Conservation (phyloP, 2,113 vertebrate species). For the Fulica atra region DNA sequence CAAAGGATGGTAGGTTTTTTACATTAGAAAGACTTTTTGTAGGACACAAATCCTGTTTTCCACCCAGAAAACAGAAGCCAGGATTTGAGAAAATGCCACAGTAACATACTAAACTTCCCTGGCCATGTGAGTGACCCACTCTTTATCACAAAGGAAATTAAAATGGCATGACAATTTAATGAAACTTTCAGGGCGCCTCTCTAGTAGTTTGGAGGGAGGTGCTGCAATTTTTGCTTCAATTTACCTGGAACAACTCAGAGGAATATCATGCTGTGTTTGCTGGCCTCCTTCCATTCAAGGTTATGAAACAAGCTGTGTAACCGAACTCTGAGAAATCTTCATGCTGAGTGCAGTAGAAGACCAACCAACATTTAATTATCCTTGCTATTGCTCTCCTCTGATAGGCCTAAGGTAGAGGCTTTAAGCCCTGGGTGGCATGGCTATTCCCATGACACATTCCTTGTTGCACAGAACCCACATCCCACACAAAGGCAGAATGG, state of each 20-base stretch:
- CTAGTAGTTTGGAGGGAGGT: neutral
- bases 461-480: neutral
- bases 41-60: neutral
- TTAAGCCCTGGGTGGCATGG: neutral
- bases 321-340: neutral
- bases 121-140: neutral
- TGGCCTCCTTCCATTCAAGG: slow-evolving; percentile 28
- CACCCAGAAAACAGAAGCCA: neutral
- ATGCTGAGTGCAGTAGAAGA: neutral
- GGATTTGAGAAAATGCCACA: neutral
- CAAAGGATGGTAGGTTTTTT: neutral
- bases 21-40: neutral
- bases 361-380: slow-evolving; percentile 15
- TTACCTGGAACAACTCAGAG: neutral
- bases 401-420: neutral
- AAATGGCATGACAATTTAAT: neutral
- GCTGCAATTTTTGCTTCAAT: neutral
- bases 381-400: neutral
- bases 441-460: neutral
- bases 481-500: neutral
- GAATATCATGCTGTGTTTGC: neutral
- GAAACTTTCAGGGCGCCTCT: neutral
- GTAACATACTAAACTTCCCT: neutral
- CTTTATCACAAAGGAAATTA: neutral
- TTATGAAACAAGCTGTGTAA: slow-evolving; percentile 39